Evolutionary conservation across 1,140 invertebrate species (phyloP), one percentile per base, ranked within the genome.

Genomic region (Leptopilina clavipes): DNA sequence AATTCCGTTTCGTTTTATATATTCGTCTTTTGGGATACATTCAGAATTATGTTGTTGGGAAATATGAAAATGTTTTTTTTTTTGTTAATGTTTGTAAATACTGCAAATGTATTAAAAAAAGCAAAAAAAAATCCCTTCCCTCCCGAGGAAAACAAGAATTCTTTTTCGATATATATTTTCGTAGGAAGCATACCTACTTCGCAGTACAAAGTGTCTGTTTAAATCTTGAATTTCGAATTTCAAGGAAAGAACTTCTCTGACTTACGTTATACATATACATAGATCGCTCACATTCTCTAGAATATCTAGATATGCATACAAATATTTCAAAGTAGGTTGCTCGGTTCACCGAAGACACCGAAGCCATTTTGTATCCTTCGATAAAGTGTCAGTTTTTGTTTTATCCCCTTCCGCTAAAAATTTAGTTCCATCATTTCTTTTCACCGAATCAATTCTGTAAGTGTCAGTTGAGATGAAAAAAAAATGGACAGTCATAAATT

Each of bases 281-380:
- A 65, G 22, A 65, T 65, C 22, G 22, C 11, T 65, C 56, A 65
- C 25, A 37, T 65, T 31, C 11, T n/a, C 59, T 5, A 37, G 22
- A 65, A 65, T 65, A n/a, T 25, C 22, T 22, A n/a, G 59, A 31
- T 65, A 37, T 37, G 65, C 73, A 65, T 80, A 79, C 59, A 72
- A 76, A 71, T 80, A 76, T 73, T 79, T 19, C 79, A 81, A 86
- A 86, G 81, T 86, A 78, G 85, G 85, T 86, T 86, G 83, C 85
- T 84, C 78, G 81, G 81, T 82, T 82, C 78, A 80, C 59, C 76
- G 81, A 74, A 84, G 75, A 78, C 81, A 82, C 59, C 76, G 79
- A 74, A 84, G 75, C 79, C 81, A 82, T 85, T 86, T 86, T 82
- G 73, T 31, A 65, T 31, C 22, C 25, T 65, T 65, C 25, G 22